Evolutionary conservation across 37 sponge, comb jelly and placozoan genomes (phyloP), one percentile per base, ranked within the genome.

Genomic region (Beroe ovata): DNA sequence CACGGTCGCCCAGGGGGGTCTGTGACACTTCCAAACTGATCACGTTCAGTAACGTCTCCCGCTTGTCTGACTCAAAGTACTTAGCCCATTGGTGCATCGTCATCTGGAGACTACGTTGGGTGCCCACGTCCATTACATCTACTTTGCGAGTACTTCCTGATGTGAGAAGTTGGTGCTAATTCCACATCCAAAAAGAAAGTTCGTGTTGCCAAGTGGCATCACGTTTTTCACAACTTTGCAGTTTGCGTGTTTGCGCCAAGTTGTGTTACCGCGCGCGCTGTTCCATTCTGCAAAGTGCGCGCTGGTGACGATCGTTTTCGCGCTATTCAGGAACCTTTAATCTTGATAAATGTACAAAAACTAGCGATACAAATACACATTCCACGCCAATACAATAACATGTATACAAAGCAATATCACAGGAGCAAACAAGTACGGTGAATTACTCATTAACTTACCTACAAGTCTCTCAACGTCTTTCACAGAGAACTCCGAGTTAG

Each of bases 61-160:
- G 35, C 28, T 77, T 77, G 54, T 77, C 38, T 16, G 84, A 77
- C 54, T 39, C 54, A 36, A 77, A 77, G 47, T 77, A 77, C 54
- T 77, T 77, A 8, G 84, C 84, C 84, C 84, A 77, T 39, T 77
- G 84, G 47, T 77, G 84, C 84, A 77, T 77, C 22, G 84, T 77
- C 84, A 77, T 77, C 21, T 77, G 84, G 6, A 77, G 25, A 26
- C 84, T 77, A 20, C 84, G 35, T 23, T 77, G 84, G 2, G 84
- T 42, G 28, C 84, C 28, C 1, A 77, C 84, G 23, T 77, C 84
- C 42, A 77, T 42, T 1, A 77, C 84, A 29, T 77, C 84, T 11
- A 77, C 84, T 23, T 77, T 77, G 18, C 84, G 21, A 33, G 84
- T 77, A 25, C 36, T 20, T 42, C 84, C 84, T 77, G 38, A 8